These are phyloP conservation scores for Pterostichus niger DNA, from an alignment of 2,888 invertebrate genomes.

Conservation along the genomic window DNA sequence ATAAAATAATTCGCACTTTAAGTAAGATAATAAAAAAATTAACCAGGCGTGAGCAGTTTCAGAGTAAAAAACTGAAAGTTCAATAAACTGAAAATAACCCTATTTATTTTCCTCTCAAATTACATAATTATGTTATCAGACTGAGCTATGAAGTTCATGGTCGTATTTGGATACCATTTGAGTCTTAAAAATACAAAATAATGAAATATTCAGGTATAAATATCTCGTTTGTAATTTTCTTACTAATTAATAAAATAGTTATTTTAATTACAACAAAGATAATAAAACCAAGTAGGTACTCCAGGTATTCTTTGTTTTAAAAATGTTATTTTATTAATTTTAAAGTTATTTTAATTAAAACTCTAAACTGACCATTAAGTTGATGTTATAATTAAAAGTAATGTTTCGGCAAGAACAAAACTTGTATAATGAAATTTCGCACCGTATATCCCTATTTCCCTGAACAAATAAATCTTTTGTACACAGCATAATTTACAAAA, in stretches of 20 bases:
- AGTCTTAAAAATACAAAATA: no score
- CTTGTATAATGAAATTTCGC: slow-evolving; percentile 51
- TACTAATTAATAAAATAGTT: neutral
- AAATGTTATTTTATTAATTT: slow-evolving; percentile 38
- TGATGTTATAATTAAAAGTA: slow-evolving; percentile 54
- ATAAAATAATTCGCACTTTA: no score
- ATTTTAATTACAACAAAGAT: slow-evolving; percentile 17
- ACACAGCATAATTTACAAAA: slow-evolving; percentile 35
- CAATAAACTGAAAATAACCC: no score
- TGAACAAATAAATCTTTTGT: slow-evolving; percentile 50
- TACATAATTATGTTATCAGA: no score
- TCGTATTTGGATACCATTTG: no score
- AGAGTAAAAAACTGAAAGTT: no score
- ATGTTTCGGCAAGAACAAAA: slow-evolving; percentile 48
- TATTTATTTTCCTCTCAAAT: no score
- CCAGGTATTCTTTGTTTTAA: slow-evolving; percentile 5
- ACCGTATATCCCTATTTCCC: slow-evolving; percentile 44
- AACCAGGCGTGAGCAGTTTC: no score
- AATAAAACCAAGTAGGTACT: no score
- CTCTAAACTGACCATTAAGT: slow-evolving; percentile 50
- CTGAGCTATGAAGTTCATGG: no score
- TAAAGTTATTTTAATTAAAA: slow-evolving; percentile 56
- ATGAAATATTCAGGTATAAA: no score
- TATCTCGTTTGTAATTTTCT: neutral
- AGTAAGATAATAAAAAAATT: no score